These are phyloP conservation scores for Clarias batrachus DNA, from an alignment of 2,113 vertebrate genomes.

Conservation along the genomic window DNA sequence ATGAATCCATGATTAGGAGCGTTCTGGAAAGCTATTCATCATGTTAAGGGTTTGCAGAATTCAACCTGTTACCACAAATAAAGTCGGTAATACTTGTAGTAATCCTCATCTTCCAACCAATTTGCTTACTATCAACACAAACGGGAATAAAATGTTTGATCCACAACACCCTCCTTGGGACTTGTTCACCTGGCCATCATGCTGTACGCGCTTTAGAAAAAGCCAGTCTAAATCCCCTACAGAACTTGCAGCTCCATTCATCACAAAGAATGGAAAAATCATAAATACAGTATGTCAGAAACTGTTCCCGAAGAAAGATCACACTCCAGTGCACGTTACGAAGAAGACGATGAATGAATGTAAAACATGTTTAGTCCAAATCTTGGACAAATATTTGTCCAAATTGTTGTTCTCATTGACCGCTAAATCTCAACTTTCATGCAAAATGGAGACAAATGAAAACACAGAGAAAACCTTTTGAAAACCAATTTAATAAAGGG, in stretches of 20 bases:
- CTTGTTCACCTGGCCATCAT: not conserved
- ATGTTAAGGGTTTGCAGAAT: not conserved
- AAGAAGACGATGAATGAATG: not conserved
- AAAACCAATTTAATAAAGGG: not conserved
- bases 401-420: not conserved
- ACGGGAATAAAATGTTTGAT: not conserved
- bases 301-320: not conserved
- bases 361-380: not conserved
- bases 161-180: not conserved
- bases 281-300: not conserved
- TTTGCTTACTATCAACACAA: not conserved
- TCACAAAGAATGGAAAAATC: not conserved
- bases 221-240: not conserved
- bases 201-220: not conserved
- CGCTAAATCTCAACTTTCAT: too few relatives aligned
- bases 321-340: not conserved
- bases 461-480: not conserved
- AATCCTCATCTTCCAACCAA: too few relatives aligned
- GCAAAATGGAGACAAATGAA: not conserved
- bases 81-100: not conserved
- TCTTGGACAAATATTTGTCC: not conserved
- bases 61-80: not conserved
- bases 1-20: not conserved
- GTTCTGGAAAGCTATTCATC: not conserved
- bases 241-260: not conserved